Base-by-base conservation (phyloP, 1,140 invertebrate species). In the Idris sp. region DNA sequence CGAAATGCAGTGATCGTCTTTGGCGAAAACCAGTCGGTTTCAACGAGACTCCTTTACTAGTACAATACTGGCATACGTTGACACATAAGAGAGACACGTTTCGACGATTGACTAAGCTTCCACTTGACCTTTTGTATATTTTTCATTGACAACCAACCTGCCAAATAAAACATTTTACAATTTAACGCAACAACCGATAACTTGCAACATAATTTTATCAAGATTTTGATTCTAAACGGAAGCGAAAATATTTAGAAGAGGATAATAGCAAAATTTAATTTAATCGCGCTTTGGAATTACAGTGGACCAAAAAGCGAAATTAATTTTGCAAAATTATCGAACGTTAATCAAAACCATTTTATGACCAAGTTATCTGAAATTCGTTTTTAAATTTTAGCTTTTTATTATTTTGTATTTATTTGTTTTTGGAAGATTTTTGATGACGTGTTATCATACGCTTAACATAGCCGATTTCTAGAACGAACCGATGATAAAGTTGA, bases 401-500 rank as follows among this genome's bases (percentile, higher is more conserved):
- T n/a, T n/a, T n/a, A n/a, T n/a, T n/a, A 6, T 4, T 22, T 22
- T 6, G 19, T 6, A 22, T 22, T 22, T 6, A 22, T 4, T 6
- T 2, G 19, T 6, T 2, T 2, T 22, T 6, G 19, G 19, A 22
- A 22, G 6, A 22, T 22, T n/a, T n/a, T 22, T 22, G 19, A 22
- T 6, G 6, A 6, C 6, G 19, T 2, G 11, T 35, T 28, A 33
- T 30, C 1, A n/a, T 40, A 40, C n/a, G 5, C 35, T 30, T 51
- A 22, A 22, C 19, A 22, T 22, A 22, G 19, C 19, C 19, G 56
- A 40, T 41, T 49, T 71, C 58, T 36, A 65, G 22, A 14, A 74
- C 40, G 53, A 61, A 30, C 56, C 75, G 69, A 71, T 79, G 74
- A 58, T 36, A 61, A 74, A 78, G 74, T 82, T 33, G 74, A 58